These are phyloP conservation scores for Tapirus indicus DNA, from an alignment of 2,797 vertebrate species.

Conservation along the genomic window DNA sequence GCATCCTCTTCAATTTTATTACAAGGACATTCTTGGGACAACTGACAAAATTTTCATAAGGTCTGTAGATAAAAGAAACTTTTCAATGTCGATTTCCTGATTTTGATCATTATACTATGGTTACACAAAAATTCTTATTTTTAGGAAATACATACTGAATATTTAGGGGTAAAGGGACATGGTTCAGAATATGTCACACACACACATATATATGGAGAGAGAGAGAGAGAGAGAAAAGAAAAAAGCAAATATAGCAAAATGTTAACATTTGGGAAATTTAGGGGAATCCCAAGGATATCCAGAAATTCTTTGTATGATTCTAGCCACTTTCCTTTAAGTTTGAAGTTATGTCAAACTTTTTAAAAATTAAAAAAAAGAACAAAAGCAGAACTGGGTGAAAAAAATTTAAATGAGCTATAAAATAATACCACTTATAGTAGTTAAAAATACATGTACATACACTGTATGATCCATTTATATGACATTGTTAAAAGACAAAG, in stretches of 20 bases:
- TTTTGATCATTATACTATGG: neutral
- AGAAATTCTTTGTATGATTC: conserved; percentile 40
- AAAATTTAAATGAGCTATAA: neutral
- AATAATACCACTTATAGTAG: neutral
- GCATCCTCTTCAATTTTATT: neutral
- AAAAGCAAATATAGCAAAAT: neutral
- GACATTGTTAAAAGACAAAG: conserved; percentile 11
- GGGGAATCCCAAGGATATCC: neutral
- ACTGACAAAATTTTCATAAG: conserved; percentile 43
- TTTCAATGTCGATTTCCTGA: neutral
- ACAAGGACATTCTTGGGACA: conserved; percentile 18
- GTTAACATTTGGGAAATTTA: neutral
- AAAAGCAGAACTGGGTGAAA: neutral
- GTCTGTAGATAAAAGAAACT: neutral
- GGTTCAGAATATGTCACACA: neutral
- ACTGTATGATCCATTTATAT: neutral
- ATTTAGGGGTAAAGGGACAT: neutral
- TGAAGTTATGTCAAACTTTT: neutral
- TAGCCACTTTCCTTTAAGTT: neutral
- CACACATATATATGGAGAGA: neutral
- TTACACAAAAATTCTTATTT: neutral
- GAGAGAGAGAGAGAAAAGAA: neutral
- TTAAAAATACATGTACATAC: conserved; percentile 3
- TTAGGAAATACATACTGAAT: conserved; percentile 53
- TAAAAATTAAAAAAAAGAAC: neutral